Percentiles rank a stretch among this genome's conserved stretches.
Evolutionary conservation across 2,113 vertebrate genomes (phyloP).

Genomic region (Cygnus buccinator): DNA sequence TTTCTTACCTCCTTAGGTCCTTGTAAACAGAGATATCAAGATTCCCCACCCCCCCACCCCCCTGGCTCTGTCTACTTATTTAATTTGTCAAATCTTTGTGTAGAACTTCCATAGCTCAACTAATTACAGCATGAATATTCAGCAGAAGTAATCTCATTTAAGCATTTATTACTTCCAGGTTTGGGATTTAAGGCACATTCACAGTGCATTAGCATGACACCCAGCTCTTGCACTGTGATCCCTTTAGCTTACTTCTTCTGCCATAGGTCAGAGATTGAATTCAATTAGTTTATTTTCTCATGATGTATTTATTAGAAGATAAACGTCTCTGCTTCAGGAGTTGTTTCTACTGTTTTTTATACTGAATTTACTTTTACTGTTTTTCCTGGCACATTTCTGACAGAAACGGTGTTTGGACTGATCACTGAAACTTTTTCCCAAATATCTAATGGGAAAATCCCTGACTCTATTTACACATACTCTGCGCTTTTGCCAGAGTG

Average conservation of each 20-base stretch:
- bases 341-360: neutral
- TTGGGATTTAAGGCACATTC: neutral
- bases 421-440: neutral
- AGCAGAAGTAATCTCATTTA: neutral
- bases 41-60: too few relatives aligned
- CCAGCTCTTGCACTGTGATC: neutral
- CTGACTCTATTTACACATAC: neutral
- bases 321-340: neutral
- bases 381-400: constrained; percentile 9
- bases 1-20: neutral
- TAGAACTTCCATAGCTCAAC: neutral
- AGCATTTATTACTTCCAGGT: neutral
- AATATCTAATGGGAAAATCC: constrained; percentile 20
- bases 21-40: neutral
- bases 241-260: neutral
- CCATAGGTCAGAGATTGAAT: neutral
- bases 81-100: neutral
- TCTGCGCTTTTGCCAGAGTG: neutral
- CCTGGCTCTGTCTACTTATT: neutral
- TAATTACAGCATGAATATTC: constrained; percentile 22
- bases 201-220: neutral
- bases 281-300: neutral
- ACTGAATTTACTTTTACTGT: neutral
- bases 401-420: neutral
- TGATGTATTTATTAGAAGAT: neutral